Base-by-base conservation (phyloP, 2,113 vertebrate species). In the Rallus limicola region DNA sequence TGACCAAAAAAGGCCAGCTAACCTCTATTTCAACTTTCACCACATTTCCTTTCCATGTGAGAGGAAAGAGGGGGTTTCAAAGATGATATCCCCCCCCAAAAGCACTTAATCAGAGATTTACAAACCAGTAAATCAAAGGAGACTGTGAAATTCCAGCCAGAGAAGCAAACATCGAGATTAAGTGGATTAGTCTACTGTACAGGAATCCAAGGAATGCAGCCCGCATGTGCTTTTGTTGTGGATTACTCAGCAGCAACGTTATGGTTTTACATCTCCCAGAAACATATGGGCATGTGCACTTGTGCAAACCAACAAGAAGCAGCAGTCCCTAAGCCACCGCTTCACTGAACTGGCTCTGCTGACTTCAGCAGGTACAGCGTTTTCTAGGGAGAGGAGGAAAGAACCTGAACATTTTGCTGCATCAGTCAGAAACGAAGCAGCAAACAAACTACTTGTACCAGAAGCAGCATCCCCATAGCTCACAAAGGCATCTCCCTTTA, bases 151-250 rank as follows among this genome's bases (percentile, higher is more conserved):
- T 97, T 98, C 96, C 93, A 88, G 82, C 95, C 92, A 29, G 95
- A 97, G 97, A 97, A 96, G 82, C 74, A 53, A 97, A 97, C 97
- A 94, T 94, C 26, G 13, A 96, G 98, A 98, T 98, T 97, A 98
- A 98, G 95, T 94, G 97, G 98, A 98, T 98, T 98, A 98, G 98
- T 90, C 95, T 97, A 97, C 98, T 98, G 98, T 98, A 98, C 95
- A 97, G 96, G 97, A 98, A 98, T 98, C 96, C 48, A 19, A 96
- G 97, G 97, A 98, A 98, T 96, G 97, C 65, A 84, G 94, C 82
- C 83, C 3, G 56, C 97, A 90, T 97, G 97, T 96, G 98, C 97
- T 97, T 97, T 97, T 98, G 97, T 96, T 98, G 97, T 97, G 98
- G 96, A 97, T 98, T 97, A 96, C 96, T 97, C 97, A 97, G 98